A percentile compares a stretch with the other conserved stretches of the same genome.
Conservation (phyloP, 2,113 vertebrate genomes). For the Cephalopholis sonnerati region DNA sequence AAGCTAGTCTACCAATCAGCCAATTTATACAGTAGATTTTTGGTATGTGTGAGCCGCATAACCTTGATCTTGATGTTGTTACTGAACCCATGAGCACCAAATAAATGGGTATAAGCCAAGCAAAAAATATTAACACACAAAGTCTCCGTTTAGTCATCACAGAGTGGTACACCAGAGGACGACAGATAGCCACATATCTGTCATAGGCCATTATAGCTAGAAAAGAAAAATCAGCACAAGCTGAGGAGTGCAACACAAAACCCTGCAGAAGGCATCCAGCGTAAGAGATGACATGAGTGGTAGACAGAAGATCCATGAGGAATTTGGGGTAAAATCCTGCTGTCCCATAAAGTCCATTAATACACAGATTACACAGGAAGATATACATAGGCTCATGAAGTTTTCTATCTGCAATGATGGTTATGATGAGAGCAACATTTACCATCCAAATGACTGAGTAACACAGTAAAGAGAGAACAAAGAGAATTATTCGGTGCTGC, state of each 20-base stretch:
- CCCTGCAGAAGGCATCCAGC: slow-evolving; percentile 58
- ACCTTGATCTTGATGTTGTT: neutral
- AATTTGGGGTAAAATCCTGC: slow-evolving; percentile 62
- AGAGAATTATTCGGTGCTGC: slow-evolving; percentile 14
- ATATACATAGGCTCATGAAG: slow-evolving; percentile 21
- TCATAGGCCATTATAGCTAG: slow-evolving; percentile 55
- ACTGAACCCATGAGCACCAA: neutral
- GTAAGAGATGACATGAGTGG: slow-evolving; percentile 52
- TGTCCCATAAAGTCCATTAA: slow-evolving; percentile 11
- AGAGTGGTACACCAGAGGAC: slow-evolving; percentile 54
- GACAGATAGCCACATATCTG: slow-evolving; percentile 67
- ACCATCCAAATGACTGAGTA: slow-evolving; percentile 10
- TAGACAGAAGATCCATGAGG: slow-evolving; percentile 44
- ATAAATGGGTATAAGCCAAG: neutral
- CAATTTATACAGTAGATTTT: slow-evolving; percentile 32
- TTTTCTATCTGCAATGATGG: slow-evolving; percentile 4
- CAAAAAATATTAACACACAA: neutral
- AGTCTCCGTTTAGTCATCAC: slow-evolving; percentile 53
- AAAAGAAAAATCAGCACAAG: slow-evolving; percentile 42
- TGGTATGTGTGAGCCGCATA: slow-evolving; percentile 1
- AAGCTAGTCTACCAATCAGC: slow-evolving; percentile 21
- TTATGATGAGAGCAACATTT: slow-evolving; percentile 51
- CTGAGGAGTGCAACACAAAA: slow-evolving; percentile 52
- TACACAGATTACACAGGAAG: neutral
- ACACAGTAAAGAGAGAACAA: slow-evolving; percentile 12